phyloP scores from a whole-genome alignment of 2,113 vertebrate genomes.

The Jaculus jaculus region DNA sequence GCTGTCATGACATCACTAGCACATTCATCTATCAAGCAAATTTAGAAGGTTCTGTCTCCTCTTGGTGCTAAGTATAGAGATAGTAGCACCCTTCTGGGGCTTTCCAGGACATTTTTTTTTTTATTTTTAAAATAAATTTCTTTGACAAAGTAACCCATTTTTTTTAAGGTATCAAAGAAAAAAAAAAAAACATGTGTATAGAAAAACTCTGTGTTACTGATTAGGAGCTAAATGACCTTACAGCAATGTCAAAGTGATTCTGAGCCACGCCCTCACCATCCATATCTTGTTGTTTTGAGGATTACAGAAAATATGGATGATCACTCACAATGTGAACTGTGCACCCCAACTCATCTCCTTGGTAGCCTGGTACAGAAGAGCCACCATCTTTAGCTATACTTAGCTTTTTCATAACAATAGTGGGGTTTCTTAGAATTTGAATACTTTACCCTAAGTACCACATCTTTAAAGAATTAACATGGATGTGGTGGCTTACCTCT shows the following conservation, averaged over 20 bases:
- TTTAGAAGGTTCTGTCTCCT: background rate
- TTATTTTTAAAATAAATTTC: conserved; percentile 43
- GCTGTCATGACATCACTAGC: background rate
- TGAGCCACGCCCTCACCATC: background rate
- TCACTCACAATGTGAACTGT: background rate
- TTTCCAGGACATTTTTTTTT: background rate
- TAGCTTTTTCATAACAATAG: background rate
- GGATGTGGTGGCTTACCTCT: background rate
- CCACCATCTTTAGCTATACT: background rate
- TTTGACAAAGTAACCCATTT: background rate
- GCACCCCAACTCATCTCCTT: background rate
- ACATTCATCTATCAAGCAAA: background rate
- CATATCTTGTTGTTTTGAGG: background rate
- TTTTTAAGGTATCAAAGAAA: background rate
- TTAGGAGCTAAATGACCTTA: background rate
- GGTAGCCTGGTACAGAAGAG: background rate
- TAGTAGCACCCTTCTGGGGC: background rate
- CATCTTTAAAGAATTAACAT: background rate
- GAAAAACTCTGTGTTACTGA: background rate
- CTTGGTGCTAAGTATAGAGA: background rate
- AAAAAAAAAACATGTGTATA: too few species aligned
- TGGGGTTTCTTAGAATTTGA: background rate
- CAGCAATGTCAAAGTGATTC: background rate
- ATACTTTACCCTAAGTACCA: background rate
- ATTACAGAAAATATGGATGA: background rate